Evolutionary conservation across 2,797 vertebrate species (phyloP).

Genomic region (Cuculus canorus): DNA sequence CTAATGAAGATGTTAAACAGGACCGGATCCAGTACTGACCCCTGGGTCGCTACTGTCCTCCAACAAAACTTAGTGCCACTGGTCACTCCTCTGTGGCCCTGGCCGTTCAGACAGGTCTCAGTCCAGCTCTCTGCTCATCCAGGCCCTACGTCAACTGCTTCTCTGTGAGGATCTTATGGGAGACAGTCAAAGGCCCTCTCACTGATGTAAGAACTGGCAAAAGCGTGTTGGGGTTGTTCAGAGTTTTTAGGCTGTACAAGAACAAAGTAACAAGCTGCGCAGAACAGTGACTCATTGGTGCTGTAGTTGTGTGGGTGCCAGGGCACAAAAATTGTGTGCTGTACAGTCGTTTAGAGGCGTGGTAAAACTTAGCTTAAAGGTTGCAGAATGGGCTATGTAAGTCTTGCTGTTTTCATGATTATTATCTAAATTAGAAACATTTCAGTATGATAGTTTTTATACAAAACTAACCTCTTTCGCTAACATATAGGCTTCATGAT

Average conservation of each 20-base stretch:
- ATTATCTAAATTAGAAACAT: not conserved
- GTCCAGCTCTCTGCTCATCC: not conserved
- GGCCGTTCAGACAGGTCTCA: not conserved
- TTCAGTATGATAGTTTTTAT: not conserved
- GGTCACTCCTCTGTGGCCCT: not conserved
- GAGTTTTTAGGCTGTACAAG: not conserved
- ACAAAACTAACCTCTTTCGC: not conserved
- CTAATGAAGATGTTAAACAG: not conserved
- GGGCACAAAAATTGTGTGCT: not conserved
- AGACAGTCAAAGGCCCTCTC: not conserved
- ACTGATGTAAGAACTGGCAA: not conserved
- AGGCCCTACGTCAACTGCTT: not conserved
- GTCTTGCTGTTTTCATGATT: not conserved
- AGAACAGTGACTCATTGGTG: not conserved
- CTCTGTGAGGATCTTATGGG: not conserved
- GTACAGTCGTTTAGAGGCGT: not conserved
- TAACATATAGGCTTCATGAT: not conserved
- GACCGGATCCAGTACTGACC: not conserved
- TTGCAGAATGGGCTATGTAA: not conserved
- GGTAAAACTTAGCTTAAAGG: not conserved
- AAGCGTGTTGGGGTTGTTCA: not conserved
- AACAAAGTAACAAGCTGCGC: not conserved
- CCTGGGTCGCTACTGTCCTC: not conserved
- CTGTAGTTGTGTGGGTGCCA: accelerated
- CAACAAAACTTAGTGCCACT: not conserved